These are phyloP conservation scores for Drosophila anomelani DNA, from an alignment of 2,888 invertebrate genomes.

Conservation along the genomic window DNA sequence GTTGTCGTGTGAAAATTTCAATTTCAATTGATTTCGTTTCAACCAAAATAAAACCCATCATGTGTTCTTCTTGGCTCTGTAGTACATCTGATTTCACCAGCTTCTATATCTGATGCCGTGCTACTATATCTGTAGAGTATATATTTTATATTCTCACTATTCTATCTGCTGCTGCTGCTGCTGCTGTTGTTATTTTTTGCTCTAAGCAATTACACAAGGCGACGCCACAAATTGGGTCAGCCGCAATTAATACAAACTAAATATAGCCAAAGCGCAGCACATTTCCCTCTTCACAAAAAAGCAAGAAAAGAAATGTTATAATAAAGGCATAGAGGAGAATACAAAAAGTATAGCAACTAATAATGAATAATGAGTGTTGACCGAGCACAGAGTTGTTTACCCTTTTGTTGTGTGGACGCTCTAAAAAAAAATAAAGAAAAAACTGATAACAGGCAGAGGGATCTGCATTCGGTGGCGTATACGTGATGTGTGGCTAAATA, in stretches of 20 bases:
- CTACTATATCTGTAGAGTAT: conserved; percentile 9
- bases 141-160: conserved; percentile 20
- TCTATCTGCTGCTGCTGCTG: not conserved
- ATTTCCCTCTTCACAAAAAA: conserved; percentile 41
- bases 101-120: conserved; percentile 1
- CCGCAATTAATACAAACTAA: conserved; percentile 75
- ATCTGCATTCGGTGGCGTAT: conserved; percentile 32
- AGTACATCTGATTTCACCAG: conserved; percentile 27
- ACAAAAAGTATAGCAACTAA: conserved; percentile 22
- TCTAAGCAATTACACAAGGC: conserved; percentile 60
- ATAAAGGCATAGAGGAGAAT: conserved; percentile 15
- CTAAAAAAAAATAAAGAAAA: conserved; percentile 1
- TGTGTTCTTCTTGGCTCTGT: conserved; percentile 18
- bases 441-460: conserved; percentile 16
- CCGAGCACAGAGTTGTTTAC: conserved; percentile 35
- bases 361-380: conserved; percentile 39
- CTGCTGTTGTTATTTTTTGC: conserved; percentile 4
- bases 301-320: conserved; percentile 3
- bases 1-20: conserved; percentile 39
- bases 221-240: conserved; percentile 69
- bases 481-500: conserved; percentile 36
- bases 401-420: conserved; percentile 31
- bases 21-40: conserved; percentile 73
- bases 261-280: conserved; percentile 61
- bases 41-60: conserved; percentile 65